A percentile compares a stretch with the other conserved stretches of the same genome.
These are phyloP conservation scores for Dromiciops gliroides DNA, from an alignment of 2,113 vertebrate genomes.

Conservation along the genomic window DNA sequence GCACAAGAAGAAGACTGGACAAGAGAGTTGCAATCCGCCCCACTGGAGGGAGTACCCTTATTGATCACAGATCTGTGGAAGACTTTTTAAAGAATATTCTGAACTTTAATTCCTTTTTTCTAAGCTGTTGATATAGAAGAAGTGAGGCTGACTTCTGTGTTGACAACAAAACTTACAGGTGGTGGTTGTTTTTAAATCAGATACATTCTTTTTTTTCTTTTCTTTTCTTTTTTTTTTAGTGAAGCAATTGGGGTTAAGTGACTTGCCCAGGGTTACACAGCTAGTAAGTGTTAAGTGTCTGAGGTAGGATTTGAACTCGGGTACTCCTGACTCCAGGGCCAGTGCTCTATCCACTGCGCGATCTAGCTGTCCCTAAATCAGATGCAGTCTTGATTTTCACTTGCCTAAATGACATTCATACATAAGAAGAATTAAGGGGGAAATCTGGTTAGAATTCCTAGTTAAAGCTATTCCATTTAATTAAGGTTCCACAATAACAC, in stretches of 20 bases:
- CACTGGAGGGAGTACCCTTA: not conserved
- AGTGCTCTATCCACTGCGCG: too few relatives aligned
- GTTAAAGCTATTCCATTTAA: not conserved
- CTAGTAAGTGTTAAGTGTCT: too few relatives aligned
- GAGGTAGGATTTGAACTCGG: too few relatives aligned
- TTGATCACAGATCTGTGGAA: not conserved
- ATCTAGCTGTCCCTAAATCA: not conserved
- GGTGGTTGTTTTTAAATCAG: too few relatives aligned
- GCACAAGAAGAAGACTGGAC: not conserved
- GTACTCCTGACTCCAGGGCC: too few relatives aligned
- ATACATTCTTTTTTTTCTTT: too few relatives aligned
- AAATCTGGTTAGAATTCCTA: constrained; percentile 18
- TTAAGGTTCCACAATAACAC: constrained; percentile 14
- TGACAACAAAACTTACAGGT: not conserved
- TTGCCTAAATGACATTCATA: not conserved
- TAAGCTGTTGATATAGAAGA: not conserved
- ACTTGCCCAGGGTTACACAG: too few relatives aligned
- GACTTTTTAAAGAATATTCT: not conserved
- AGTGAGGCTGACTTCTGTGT: not conserved
- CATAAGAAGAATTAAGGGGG: not conserved
- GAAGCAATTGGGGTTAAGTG: too few relatives aligned
- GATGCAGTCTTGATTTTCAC: not conserved
- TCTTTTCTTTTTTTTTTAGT: too few relatives aligned
- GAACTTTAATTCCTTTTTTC: not conserved
- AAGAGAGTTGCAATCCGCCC: not conserved